Evolutionary conservation across 2,113 vertebrate genomes (phyloP).

Genomic region (Madoqua kirkii): DNA sequence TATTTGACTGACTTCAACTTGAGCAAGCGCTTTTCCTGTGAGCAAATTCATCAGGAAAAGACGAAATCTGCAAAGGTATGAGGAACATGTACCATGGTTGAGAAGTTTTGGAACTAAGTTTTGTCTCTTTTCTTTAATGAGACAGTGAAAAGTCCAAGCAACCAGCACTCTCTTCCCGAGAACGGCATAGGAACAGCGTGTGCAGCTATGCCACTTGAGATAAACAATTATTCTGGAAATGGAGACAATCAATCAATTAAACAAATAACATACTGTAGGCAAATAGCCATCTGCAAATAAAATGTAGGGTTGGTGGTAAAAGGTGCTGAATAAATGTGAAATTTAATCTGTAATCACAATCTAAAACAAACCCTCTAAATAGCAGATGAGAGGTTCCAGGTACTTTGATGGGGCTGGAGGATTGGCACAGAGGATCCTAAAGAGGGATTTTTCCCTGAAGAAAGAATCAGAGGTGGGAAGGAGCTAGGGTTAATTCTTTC

Average conservation of each 20-base stretch:
- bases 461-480: background rate
- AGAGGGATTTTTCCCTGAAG: background rate
- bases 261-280: slow-evolving; percentile 60
- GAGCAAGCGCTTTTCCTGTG: background rate
- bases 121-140: slow-evolving; percentile 68
- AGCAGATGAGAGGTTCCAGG: background rate
- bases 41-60: background rate
- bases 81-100: slow-evolving; percentile 27
- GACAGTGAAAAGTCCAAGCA: slow-evolving; percentile 67
- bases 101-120: slow-evolving; percentile 59
- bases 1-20: background rate
- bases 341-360: slow-evolving; percentile 44
- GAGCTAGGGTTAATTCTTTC: background rate
- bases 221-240: slow-evolving; percentile 71
- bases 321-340: slow-evolving; percentile 59
- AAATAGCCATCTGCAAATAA: slow-evolving; percentile 48
- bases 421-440: background rate
- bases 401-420: background rate
- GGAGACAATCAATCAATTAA: slow-evolving; percentile 73
- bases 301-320: slow-evolving; percentile 52
- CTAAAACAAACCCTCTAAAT: slow-evolving; percentile 33
- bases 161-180: slow-evolving; percentile 46
- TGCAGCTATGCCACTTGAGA: slow-evolving; percentile 66
- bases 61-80: background rate
- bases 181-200: background rate